Evolutionary conservation across 1,140 invertebrate species (phyloP), one percentile per base, ranked within the genome.

Genomic region (Pemphigus obesinymphae): DNA sequence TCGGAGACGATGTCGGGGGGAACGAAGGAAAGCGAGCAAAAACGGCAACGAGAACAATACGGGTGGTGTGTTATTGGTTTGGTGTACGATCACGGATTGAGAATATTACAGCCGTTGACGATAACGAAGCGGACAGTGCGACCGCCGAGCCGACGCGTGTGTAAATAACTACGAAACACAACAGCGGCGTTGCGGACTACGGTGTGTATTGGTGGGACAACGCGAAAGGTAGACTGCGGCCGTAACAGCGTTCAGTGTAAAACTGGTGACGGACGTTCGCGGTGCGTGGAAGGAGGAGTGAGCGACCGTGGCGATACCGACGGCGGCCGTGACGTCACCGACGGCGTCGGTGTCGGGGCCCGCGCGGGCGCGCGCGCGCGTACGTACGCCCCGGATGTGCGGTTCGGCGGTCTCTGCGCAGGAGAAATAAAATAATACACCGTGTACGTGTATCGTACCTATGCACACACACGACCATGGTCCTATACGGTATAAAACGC

Each of bases 251-350:
- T 58, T 55, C 75, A 37, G 75, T 78, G 75, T 78, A 58, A 78
- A 78, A 80, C 76, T 63, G 76, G 55, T 43, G 76, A 13, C 40
- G 55, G 55, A 17, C 37, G 55, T 43, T 17, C 55, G 37, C 13
- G 75, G n/a, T 17, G n/a, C 10, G 50, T 17, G 34, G 37, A 10
- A 37, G 75, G 29, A 31, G 76, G 37, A 63, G 55, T 3, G 26
- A 29, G 26, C 76, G 76, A 80, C 76, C 76, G 76, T 55, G 37
- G 76, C 76, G 76, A 80, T 63, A 80, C 55, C 40, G 55, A 61
- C 55, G 75, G 75, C 53, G 75, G 75, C 75, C 75, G 75, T 78
- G 53, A 78, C 75, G 53, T 61, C 73, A 76, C 73, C 73, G 61
- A 29, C 31, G 34, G 55, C 53, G 68, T 29, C 68, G 29, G 63